Evolutionary conservation across 2,797 vertebrate species (phyloP).

Genomic region (Enteromius argenteus): DNA sequence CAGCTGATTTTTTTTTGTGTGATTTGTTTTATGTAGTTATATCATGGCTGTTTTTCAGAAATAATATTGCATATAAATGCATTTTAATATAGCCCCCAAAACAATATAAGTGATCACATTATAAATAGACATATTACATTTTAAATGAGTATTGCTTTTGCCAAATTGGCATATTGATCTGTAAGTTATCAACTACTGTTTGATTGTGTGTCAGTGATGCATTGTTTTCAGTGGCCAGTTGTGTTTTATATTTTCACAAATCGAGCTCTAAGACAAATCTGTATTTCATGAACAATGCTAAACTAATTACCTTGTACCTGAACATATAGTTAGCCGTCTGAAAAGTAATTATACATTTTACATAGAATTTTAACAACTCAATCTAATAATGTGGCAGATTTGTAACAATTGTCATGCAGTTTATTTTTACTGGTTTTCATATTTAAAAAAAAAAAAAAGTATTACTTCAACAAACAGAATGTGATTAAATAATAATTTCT

Average conservation of each 20-base stretch:
- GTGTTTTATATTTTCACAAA: background rate
- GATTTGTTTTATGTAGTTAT: background rate
- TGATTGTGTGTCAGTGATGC: background rate
- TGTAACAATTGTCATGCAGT: background rate
- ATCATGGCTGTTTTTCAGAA: background rate
- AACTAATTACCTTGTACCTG: background rate
- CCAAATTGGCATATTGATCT: background rate
- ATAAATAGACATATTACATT: background rate
- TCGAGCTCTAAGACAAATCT: constrained; percentile 1
- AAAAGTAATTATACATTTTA: background rate
- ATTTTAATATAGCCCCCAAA: background rate
- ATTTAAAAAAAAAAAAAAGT: background rate
- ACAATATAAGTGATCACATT: background rate
- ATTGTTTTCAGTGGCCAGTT: background rate
- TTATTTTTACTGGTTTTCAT: background rate
- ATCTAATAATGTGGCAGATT: background rate
- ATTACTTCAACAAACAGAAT: background rate
- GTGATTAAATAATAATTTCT: background rate
- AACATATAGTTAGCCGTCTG: background rate
- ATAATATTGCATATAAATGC: background rate
- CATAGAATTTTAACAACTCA: background rate
- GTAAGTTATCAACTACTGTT: background rate
- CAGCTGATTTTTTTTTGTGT: background rate
- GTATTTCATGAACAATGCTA: background rate
- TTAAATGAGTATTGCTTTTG: background rate